Evolutionary conservation across 2,888 invertebrate genomes (phyloP).

Genomic region (Muschampia plurimacula): DNA sequence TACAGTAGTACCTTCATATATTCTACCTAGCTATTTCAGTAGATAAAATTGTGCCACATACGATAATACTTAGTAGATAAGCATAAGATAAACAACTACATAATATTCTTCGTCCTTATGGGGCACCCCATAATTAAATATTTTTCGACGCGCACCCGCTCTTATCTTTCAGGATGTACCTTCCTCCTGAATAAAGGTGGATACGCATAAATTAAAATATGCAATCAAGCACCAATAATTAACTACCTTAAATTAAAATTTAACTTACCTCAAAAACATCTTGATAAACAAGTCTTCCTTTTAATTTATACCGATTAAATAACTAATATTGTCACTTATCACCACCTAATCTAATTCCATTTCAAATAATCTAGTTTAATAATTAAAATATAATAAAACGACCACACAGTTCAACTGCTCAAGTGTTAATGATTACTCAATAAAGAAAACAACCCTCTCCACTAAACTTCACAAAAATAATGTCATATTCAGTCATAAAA

Average conservation of each 20-base stretch:
- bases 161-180: too few relatives aligned
- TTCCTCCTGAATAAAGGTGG: too few relatives aligned
- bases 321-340: conserved; percentile 54
- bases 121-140: too few relatives aligned
- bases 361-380: conserved; percentile 48
- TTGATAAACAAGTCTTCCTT: conserved; percentile 48
- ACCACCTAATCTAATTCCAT: conserved; percentile 62
- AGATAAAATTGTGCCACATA: too few relatives aligned
- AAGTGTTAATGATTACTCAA: conserved; percentile 76
- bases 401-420: conserved; percentile 74
- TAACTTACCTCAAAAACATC: conserved; percentile 73
- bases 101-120: too few relatives aligned
- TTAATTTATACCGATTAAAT: conserved; percentile 15
- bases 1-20: too few relatives aligned
- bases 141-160: too few relatives aligned
- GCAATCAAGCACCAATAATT: too few relatives aligned
- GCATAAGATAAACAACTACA: too few relatives aligned
- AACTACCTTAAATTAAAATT: conserved; percentile 32
- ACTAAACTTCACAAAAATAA: conserved; percentile 76
- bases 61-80: too few relatives aligned
- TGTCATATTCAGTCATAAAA: conserved; percentile 77
- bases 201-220: too few relatives aligned
- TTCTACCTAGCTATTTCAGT: too few relatives aligned
- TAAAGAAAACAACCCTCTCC: conserved; percentile 76
- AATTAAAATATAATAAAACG: conserved; percentile 55